A percentile compares a stretch with the other conserved stretches of the same genome.
Evolutionary conservation across 1,140 invertebrate species (phyloP).

Genomic region (Hypsibius dujardini): DNA sequence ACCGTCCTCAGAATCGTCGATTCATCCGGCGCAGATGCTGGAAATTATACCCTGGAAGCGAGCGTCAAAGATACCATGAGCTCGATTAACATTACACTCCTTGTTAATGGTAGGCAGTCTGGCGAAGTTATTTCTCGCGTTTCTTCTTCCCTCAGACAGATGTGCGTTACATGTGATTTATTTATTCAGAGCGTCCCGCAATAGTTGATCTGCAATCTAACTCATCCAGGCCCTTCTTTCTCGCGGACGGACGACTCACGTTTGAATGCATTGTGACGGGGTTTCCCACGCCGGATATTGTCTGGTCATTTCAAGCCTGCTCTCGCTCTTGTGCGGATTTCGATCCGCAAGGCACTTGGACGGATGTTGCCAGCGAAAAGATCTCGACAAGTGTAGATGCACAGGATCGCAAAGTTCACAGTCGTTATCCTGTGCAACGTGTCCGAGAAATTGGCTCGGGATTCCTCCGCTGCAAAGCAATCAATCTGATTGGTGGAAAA

Average conservation of each 20-base stretch:
- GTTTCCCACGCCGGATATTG: neutral
- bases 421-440: neutral
- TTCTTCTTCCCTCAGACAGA: too few species aligned
- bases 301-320: neutral
- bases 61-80: neutral
- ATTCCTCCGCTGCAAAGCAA: neutral
- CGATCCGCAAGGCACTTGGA: neutral
- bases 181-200: neutral
- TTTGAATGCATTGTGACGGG: neutral
- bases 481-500: too few species aligned
- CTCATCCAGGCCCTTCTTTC: neutral
- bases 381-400: neutral
- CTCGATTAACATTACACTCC: neutral
- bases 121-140: neutral
- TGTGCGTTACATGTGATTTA: neutral
- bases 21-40: neutral
- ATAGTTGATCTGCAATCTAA: neutral
- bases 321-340: neutral
- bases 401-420: neutral
- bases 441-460: neutral
- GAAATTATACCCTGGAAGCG: constrained; percentile 1
- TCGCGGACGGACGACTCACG: neutral
- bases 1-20: neutral
- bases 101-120: constrained; percentile 1
- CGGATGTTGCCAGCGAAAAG: neutral